These are phyloP conservation scores for Lepidotrigona ventralis DNA, from an alignment of 1,140 invertebrate genomes.

Conservation along the genomic window DNA sequence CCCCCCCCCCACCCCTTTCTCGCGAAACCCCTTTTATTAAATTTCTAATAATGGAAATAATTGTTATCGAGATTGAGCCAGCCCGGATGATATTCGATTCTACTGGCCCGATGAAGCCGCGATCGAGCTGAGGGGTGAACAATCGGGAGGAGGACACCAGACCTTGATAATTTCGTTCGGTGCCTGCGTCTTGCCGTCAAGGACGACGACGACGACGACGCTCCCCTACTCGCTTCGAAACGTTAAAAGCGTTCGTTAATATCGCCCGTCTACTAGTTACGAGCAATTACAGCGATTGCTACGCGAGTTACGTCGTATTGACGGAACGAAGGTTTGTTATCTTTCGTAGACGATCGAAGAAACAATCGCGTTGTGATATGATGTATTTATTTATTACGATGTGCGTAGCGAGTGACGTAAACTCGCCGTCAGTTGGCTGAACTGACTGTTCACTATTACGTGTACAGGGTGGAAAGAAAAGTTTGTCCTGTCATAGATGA, in stretches of 20 bases:
- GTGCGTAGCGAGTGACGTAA: too few relatives aligned
- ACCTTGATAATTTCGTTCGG: constrained; percentile 64
- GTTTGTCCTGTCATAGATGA: too few relatives aligned
- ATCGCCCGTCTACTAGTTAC: constrained; percentile 4
- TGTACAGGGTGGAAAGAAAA: too few relatives aligned
- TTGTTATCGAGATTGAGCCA: constrained; percentile 72
- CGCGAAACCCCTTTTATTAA: constrained; percentile 68
- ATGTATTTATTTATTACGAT: too few relatives aligned
- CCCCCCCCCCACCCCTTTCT: neutral
- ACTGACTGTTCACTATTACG: too few relatives aligned
- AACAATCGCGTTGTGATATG: too few relatives aligned
- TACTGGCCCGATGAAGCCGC: constrained; percentile 35
- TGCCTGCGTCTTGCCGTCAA: constrained; percentile 53
- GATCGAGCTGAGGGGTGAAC: too few relatives aligned
- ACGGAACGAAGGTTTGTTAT: neutral
- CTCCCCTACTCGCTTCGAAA: neutral
- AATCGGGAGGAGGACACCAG: constrained; percentile 21
- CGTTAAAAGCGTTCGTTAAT: constrained; percentile 37
- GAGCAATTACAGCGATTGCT: constrained; percentile 10
- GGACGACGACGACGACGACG: neutral
- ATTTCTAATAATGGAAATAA: constrained; percentile 77
- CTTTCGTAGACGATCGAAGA: neutral
- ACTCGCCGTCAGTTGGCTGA: too few relatives aligned
- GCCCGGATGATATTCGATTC: constrained; percentile 50
- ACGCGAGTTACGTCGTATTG: neutral